These are phyloP conservation scores for Brachionus rotundiformis DNA, from an alignment of 1,140 invertebrate genomes.

Conservation along the genomic window DNA sequence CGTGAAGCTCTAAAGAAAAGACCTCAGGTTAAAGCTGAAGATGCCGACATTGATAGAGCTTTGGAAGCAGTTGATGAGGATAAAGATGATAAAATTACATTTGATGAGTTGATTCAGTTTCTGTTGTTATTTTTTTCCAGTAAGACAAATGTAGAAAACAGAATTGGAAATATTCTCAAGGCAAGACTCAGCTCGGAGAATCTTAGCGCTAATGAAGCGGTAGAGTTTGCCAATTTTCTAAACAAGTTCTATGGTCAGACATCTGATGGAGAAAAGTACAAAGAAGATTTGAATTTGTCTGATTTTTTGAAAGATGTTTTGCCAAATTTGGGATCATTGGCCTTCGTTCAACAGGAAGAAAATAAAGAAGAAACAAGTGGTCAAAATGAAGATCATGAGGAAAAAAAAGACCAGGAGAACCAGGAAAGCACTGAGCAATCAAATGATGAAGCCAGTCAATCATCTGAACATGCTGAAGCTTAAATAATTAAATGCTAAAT, in stretches of 20 bases:
- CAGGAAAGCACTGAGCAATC: not conserved
- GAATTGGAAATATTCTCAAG: slow-evolving; percentile 5
- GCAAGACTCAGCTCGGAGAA: not conserved
- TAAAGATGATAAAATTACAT: slow-evolving; percentile 35
- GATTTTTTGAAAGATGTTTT: slow-evolving; percentile 17
- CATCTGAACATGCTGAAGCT: not conserved
- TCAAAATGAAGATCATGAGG: not conserved
- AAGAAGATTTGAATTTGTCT: slow-evolving; percentile 8
- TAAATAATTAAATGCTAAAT: not conserved
- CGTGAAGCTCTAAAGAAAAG: not conserved
- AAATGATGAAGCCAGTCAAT: not conserved
- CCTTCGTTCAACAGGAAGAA: slow-evolving; percentile 6
- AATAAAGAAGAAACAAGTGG: not conserved
- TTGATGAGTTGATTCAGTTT: slow-evolving; percentile 33
- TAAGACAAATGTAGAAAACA: slow-evolving; percentile 20
- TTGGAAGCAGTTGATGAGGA: slow-evolving; percentile 25
- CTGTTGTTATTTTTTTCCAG: slow-evolving; percentile 47
- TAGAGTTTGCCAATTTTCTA: slow-evolving; percentile 37
- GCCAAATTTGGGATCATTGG: not conserved
- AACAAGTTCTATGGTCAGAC: slow-evolving; percentile 26
- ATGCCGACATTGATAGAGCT: not conserved
- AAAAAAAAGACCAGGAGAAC: not conserved
- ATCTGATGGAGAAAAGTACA: not conserved
- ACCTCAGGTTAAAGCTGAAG: slow-evolving; percentile 9
- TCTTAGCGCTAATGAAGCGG: slow-evolving; percentile 1